A percentile compares a stretch with the other conserved stretches of the same genome.
phyloP scores from a whole-genome alignment of 2,113 vertebrate genomes.

The Corythaixoides concolor region DNA sequence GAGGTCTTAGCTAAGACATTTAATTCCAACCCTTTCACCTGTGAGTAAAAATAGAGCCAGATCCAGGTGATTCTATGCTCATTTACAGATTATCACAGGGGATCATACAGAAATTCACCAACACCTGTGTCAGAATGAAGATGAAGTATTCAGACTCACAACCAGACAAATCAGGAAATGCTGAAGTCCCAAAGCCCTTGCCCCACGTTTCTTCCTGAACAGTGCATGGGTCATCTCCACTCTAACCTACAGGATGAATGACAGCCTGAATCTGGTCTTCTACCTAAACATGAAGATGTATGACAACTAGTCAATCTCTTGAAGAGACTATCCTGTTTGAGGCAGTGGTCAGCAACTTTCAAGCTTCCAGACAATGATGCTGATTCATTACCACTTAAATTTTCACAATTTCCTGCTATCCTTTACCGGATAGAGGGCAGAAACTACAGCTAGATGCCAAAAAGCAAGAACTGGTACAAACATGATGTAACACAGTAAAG shows the following conservation, averaged over 20 bases:
- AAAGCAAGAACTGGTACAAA: not conserved
- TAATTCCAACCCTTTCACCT: not conserved
- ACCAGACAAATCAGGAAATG: not conserved
- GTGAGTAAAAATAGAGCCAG: not conserved
- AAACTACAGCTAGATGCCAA: not conserved
- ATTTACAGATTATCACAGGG: not conserved
- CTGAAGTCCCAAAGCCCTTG: not conserved
- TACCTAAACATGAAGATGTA: not conserved
- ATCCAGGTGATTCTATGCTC: not conserved
- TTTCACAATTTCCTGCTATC: not conserved
- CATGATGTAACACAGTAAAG: not conserved
- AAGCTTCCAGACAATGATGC: not conserved
- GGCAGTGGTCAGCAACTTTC: not conserved
- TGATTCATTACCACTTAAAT: not conserved
- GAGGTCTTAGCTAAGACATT: not conserved
- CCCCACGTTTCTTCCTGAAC: not conserved
- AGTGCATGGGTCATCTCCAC: not conserved
- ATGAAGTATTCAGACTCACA: not conserved
- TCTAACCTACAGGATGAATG: not conserved
- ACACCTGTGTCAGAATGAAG: not conserved
- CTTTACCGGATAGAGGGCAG: not conserved
- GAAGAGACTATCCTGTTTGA: not conserved
- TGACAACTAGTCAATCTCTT: not conserved
- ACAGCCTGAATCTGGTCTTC: not conserved
- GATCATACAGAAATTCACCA: not conserved